These are phyloP conservation scores for Cavia porcellus DNA, from an alignment of 2,113 vertebrate species.

Conservation along the genomic window DNA sequence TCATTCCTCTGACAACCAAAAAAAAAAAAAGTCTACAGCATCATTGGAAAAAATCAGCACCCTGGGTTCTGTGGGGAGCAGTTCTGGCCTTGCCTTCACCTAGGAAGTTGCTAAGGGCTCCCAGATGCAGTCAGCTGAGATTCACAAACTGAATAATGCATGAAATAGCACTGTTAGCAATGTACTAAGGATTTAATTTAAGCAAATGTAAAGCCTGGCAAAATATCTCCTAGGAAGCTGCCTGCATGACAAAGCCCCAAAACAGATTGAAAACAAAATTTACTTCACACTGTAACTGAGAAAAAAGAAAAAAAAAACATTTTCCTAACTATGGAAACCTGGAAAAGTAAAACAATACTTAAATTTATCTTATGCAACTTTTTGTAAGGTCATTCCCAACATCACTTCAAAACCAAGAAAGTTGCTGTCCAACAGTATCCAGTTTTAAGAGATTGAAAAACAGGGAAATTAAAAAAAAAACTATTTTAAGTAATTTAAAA, in stretches of 20 bases:
- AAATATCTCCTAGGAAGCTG: background rate
- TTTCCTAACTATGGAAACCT: background rate
- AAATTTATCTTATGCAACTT: background rate
- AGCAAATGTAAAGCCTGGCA: background rate
- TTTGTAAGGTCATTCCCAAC: background rate
- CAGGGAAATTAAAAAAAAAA: background rate
- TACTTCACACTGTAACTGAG: background rate
- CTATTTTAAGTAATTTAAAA: background rate
- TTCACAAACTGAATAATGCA: background rate
- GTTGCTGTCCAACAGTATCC: background rate
- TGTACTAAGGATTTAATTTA: background rate
- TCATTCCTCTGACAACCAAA: background rate
- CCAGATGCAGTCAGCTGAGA: background rate
- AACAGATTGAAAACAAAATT: background rate
- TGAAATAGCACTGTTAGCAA: background rate
- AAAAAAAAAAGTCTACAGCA: too few species aligned
- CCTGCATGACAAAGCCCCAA: background rate
- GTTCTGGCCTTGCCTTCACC: background rate
- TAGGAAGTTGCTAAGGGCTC: accelerated
- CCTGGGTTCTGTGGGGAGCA: too few species aligned
- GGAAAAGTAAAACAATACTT: background rate
- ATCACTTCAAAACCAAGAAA: background rate
- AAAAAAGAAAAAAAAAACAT: background rate
- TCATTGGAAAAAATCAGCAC: too few species aligned
- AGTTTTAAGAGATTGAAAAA: background rate